These are phyloP conservation scores for Ptychoptera contaminata DNA, from an alignment of 2,888 invertebrate genomes.

Conservation along the genomic window DNA sequence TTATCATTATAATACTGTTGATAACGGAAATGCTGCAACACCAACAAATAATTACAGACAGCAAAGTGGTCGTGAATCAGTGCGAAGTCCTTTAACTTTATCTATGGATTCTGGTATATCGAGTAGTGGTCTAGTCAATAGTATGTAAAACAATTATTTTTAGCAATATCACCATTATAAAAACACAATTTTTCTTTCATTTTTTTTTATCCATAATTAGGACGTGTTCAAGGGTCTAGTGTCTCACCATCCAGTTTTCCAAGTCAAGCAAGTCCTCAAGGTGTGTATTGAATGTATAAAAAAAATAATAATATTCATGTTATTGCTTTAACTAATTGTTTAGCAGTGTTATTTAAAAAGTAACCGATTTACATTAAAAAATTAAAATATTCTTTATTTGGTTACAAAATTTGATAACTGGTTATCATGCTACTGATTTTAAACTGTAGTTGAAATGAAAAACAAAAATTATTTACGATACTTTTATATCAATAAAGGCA, in stretches of 20 bases:
- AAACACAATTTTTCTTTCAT: background rate
- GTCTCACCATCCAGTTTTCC: slow-evolving; percentile 18
- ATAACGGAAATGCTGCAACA: background rate
- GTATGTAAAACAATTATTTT: slow-evolving; percentile 11
- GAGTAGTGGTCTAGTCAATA: slow-evolving; percentile 17
- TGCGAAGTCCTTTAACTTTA: slow-evolving; percentile 50
- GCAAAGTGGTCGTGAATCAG: slow-evolving; percentile 15
- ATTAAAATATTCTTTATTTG: too few relatives aligned
- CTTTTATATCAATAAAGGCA: too few relatives aligned
- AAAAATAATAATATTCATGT: background rate
- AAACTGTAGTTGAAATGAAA: too few relatives aligned
- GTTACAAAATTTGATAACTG: too few relatives aligned
- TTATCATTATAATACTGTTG: slow-evolving; percentile 8
- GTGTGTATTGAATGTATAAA: slow-evolving; percentile 9
- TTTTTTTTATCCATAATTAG: slow-evolving; percentile 10
- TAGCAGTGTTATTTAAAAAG: too few relatives aligned
- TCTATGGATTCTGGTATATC: slow-evolving; percentile 87
- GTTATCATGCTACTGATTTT: too few relatives aligned
- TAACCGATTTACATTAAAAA: too few relatives aligned
- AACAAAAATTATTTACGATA: too few relatives aligned
- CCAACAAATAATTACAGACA: slow-evolving; percentile 2
- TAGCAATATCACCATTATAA: background rate
- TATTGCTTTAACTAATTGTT: too few relatives aligned
- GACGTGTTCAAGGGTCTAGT: slow-evolving; percentile 15
- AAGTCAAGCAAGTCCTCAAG: slow-evolving; percentile 19